Evolutionary conservation across 2,797 vertebrate genomes (phyloP).

Genomic region (Urocyon cinereoargenteus): DNA sequence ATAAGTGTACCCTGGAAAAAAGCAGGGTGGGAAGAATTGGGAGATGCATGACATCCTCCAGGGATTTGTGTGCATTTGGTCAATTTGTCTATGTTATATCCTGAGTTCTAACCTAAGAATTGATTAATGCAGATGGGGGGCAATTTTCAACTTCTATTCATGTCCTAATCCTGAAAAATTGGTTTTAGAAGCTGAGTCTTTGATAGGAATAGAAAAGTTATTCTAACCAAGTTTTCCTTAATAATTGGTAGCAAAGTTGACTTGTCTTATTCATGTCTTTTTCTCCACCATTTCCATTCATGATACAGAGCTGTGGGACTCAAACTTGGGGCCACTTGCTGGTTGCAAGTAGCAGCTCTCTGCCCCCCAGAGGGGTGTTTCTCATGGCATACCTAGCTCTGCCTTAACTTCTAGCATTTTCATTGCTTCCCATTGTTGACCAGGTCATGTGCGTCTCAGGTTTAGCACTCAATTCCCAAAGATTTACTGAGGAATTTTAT

Average conservation of each 20-base stretch:
- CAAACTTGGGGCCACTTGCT: neutral
- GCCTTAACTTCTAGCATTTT: neutral
- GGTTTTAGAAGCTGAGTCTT: conserved; percentile 84
- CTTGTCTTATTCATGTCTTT: neutral
- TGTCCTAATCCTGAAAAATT: conserved; percentile 86
- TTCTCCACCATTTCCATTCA: neutral
- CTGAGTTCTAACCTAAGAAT: conserved; percentile 44
- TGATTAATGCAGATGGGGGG: conserved; percentile 57
- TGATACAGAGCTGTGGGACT: neutral
- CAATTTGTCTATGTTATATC: neutral
- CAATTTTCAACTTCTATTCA: conserved; percentile 79
- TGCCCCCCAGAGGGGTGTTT: neutral
- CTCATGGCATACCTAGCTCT: neutral
- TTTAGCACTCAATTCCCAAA: neutral
- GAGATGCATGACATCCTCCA: neutral
- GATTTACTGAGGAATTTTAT: neutral
- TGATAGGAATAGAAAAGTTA: conserved; percentile 83
- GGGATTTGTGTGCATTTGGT: neutral
- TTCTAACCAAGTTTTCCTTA: conserved; percentile 61
- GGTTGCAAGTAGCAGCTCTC: neutral
- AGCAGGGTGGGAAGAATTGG: neutral
- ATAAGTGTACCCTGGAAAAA: neutral
- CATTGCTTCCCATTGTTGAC: neutral
- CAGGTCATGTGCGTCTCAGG: neutral
- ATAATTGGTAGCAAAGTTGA: conserved; percentile 32